phyloP scores from a whole-genome alignment of 2,113 vertebrate species.

The Eudyptes chrysolophus region DNA sequence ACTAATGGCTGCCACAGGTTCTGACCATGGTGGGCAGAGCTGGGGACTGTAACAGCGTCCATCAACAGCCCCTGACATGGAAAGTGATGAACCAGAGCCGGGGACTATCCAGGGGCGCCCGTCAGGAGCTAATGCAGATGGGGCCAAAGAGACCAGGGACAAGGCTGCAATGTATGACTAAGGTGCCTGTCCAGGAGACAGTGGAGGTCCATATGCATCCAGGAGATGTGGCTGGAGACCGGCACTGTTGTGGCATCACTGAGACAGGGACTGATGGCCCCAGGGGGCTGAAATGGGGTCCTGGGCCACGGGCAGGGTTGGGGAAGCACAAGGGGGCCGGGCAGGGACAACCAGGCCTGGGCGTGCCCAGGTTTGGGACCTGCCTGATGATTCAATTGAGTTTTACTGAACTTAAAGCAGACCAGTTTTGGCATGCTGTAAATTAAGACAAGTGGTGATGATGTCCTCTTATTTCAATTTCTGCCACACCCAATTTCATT shows the following conservation, averaged over 20 bases:
- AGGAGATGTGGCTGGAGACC: not conserved
- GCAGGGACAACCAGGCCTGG: not conserved
- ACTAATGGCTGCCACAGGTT: not conserved
- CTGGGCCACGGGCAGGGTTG: accelerated
- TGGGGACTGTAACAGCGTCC: not conserved
- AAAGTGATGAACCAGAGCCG: not conserved
- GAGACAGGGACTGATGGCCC: accelerated
- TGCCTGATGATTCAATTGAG: not conserved
- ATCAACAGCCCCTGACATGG: not conserved
- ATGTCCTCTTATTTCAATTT: not conserved
- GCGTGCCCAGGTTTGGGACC: not conserved
- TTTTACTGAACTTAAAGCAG: not conserved
- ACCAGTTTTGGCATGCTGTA: not conserved
- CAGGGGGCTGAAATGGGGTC: not conserved
- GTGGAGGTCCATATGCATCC: not conserved
- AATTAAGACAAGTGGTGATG: not conserved
- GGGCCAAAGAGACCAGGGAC: not conserved
- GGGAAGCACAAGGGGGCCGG: accelerated
- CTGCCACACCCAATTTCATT: not conserved
- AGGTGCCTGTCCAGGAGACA: not conserved
- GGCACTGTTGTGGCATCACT: not conserved
- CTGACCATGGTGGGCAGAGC: not conserved
- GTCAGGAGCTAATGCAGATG: not conserved
- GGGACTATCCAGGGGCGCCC: no score
- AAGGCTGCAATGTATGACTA: not conserved